Evolutionary conservation across 2,113 vertebrate genomes (phyloP).

Genomic region (Melanostigma gelatinosum): DNA sequence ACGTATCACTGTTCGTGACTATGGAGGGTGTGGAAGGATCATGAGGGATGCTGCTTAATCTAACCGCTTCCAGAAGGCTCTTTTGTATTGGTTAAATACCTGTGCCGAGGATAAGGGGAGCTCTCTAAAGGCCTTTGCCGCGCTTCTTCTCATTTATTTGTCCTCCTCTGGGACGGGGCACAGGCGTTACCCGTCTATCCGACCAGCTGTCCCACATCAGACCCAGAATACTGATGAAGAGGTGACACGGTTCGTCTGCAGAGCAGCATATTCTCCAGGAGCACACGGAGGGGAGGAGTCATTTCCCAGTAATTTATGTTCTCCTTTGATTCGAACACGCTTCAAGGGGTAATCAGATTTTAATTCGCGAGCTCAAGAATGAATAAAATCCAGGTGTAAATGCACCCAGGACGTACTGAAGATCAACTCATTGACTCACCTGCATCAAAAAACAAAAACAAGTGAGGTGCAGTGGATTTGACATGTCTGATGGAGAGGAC

Average conservation of each 20-base stretch:
- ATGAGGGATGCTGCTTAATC: constrained; percentile 27
- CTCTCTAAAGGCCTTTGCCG: constrained; percentile 31
- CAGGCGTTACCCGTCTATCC: constrained; percentile 28
- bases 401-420: background rate
- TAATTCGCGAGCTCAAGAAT: constrained; percentile 27
- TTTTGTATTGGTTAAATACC: constrained; percentile 36
- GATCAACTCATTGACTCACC: background rate
- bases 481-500: background rate
- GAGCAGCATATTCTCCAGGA: constrained; percentile 21
- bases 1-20: background rate
- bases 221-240: constrained; percentile 50
- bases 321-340: constrained; percentile 23
- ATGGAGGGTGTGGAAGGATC: background rate
- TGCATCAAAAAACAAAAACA: background rate
- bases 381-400: constrained; percentile 33
- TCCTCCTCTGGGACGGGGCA: constrained; percentile 19
- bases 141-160: constrained; percentile 25
- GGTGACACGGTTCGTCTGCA: constrained; percentile 16
- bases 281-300: constrained; percentile 26
- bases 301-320: constrained; percentile 31
- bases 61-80: constrained; percentile 22
- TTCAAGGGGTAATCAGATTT: constrained; percentile 26
- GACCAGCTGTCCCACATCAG: constrained; percentile 29
- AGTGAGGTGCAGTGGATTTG: background rate
- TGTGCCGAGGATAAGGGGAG: constrained; percentile 25